These are phyloP conservation scores for Coranthus polyacanthus DNA, from an alignment of 2,797 vertebrate genomes.

Conservation along the genomic window DNA sequence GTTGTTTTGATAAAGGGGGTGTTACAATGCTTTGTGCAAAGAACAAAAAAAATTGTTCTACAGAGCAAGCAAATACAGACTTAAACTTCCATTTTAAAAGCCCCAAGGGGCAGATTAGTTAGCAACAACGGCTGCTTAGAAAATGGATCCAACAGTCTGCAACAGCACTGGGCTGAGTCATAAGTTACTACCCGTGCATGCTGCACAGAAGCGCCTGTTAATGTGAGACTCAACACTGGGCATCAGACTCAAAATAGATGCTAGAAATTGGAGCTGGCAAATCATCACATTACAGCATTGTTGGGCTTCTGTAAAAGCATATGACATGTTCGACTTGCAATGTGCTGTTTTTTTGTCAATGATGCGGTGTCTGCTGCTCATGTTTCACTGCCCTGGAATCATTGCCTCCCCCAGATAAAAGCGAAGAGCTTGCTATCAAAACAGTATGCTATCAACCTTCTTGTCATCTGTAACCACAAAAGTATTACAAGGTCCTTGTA, in stretches of 20 bases:
- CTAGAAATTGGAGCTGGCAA: constrained; percentile 35
- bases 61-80: constrained; percentile 54
- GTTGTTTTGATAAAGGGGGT: constrained; percentile 37
- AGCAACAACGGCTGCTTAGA: constrained; percentile 46
- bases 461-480: constrained; percentile 31
- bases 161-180: constrained; percentile 39
- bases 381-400: constrained; percentile 39
- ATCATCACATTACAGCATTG: constrained; percentile 48
- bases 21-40: constrained; percentile 60
- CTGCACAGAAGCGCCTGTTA: constrained; percentile 33
- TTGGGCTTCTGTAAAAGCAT: constrained; percentile 33
- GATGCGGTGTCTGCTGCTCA: constrained; percentile 14
- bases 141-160: constrained; percentile 60
- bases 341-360: constrained; percentile 36
- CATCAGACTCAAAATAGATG: constrained; percentile 42
- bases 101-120: constrained; percentile 61
- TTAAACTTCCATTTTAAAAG: constrained; percentile 56
- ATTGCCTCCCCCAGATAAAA: constrained; percentile 36
- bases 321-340: constrained; percentile 47
- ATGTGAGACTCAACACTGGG: constrained; percentile 48
- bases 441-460: constrained; percentile 31
- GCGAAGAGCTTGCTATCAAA: constrained; percentile 25
- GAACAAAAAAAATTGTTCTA: constrained; percentile 42
- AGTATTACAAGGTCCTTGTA: constrained; percentile 30
- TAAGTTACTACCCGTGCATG: constrained; percentile 37